Percentiles rank a stretch among this genome's conserved stretches.
Evolutionary conservation across 2,888 invertebrate genomes (phyloP).

Genomic region (Iselma pallidipennis): DNA sequence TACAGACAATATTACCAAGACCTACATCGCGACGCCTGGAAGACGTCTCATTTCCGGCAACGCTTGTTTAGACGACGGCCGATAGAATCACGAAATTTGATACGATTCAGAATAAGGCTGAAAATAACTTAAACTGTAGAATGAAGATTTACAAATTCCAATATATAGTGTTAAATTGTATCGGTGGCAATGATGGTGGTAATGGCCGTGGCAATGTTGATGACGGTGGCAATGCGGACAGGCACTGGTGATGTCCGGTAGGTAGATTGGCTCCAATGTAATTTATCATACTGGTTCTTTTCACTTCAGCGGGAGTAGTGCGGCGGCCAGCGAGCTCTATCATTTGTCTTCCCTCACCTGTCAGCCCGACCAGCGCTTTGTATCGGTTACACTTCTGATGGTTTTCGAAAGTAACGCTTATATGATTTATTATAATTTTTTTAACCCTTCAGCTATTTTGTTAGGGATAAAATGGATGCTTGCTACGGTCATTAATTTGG

Average conservation of each 20-base stretch:
- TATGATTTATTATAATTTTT: constrained; percentile 50
- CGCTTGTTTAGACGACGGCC: constrained; percentile 33
- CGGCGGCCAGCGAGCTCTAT: constrained; percentile 41
- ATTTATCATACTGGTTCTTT: constrained; percentile 52
- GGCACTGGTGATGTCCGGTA: constrained; percentile 46
- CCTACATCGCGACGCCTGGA: constrained; percentile 17
- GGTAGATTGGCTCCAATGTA: constrained; percentile 49
- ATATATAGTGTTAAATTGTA: neutral
- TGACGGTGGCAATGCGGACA: constrained; percentile 10
- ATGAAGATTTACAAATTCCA: no score
- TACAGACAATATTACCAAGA: neutral
- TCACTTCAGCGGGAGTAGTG: constrained; percentile 43
- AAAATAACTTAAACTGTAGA: no score
- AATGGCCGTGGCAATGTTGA: neutral
- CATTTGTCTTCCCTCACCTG: constrained; percentile 55
- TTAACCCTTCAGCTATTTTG: constrained; percentile 48
- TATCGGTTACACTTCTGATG: constrained; percentile 51
- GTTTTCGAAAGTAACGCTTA: constrained; percentile 29
- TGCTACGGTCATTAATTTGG: constrained; percentile 24
- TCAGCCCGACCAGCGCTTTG: constrained; percentile 51
- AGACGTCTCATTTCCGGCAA: constrained; percentile 47
- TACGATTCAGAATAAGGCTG: constrained; percentile 3
- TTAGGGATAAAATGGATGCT: constrained; percentile 41
- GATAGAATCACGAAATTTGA: constrained; percentile 32
- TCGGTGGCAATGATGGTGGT: neutral